Base-by-base conservation (phyloP, 92 coral and sea anemone genomes). In the Diadumene lineata region DNA sequence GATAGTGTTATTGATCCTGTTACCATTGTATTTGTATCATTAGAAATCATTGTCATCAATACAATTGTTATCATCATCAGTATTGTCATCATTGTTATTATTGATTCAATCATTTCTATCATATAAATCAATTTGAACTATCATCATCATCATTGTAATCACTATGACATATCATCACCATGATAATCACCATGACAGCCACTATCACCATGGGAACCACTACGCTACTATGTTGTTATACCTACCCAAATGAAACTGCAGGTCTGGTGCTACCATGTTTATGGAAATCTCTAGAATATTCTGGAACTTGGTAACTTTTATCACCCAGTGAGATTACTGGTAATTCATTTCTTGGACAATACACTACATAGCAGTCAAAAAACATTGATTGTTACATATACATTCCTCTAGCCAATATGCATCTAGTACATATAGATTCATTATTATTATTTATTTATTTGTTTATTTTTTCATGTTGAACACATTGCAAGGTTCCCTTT, bases 251-350 rank as follows among this genome's bases (percentile, higher is more conserved):
- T n/a, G 82, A 84, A 31, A 86, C 64, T 9, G 84, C 83, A 55
- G 98, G 94, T 22, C 85, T 77, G 66, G 98, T 94, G 76, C 98
- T 86, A 27, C 98, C 98, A 21, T 87, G 89, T 56, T 74, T 81
- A 81, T 94, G 98, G 72, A 94, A 94, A 15, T 84, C 81, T 1
- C 56, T 56, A 9, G 89, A 87, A 75, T 86, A 94, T 76, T 94
- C 98, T 48, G 94, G 94, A 1, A 85, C 91, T 34, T 91, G 89
- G 64, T 94, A 94, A 46, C 85, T 88, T 69, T 94, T 94, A 84
- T 94, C 98, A n/a, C 98, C 98, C 4, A 70, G 81, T 2, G 98
- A 85, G 13, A 88, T 81, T 17, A 53, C 69, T 2, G 79, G 78
- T 2, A 94, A 63, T 22, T 85, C 91, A 88, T 94, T 94, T 29